These are phyloP conservation scores for Phacellophora camtschatica DNA, from an alignment of 30 jellyfish, hydroid and myxozoan genomes.

Conservation along the genomic window DNA sequence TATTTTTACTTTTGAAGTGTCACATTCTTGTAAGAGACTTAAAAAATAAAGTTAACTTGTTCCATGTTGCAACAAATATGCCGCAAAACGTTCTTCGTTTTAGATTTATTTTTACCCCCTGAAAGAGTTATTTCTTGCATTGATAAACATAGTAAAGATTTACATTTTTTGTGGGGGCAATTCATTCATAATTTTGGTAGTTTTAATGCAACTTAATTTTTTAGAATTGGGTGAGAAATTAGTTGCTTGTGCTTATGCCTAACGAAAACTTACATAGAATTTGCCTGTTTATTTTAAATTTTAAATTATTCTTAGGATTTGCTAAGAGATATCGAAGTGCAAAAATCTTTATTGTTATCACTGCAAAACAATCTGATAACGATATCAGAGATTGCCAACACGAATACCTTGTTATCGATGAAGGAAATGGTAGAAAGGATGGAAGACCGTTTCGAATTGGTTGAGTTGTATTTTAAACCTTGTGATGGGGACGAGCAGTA, in stretches of 20 bases:
- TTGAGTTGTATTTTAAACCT: constrained; percentile 33
- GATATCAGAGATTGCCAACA: not conserved
- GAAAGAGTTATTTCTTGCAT: too few relatives aligned
- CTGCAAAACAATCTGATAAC: constrained; percentile 28
- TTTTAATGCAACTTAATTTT: not conserved
- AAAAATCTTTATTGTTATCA: constrained; percentile 21
- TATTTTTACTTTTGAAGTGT: too few relatives aligned
- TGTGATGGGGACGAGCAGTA: constrained; percentile 48
- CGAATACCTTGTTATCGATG: not conserved
- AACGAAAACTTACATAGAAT: not conserved
- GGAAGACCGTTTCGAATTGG: constrained; percentile 32
- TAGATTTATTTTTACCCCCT: too few relatives aligned
- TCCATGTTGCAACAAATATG: too few relatives aligned
- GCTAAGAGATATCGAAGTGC: constrained; percentile 59
- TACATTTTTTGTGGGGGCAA: too few relatives aligned
- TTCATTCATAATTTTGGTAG: too few relatives aligned
- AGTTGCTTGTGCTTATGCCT: too few relatives aligned
- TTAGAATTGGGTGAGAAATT: not conserved
- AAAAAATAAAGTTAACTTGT: too few relatives aligned
- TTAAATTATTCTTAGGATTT: constrained; percentile 8
- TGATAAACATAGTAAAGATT: too few relatives aligned
- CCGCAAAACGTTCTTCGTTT: too few relatives aligned
- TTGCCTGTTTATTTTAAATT: not conserved
- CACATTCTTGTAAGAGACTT: too few relatives aligned
- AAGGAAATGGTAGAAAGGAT: constrained; percentile 16